A percentile compares a stretch with the other conserved stretches of the same genome.
These are phyloP conservation scores for Ditylenchus weischeri DNA, from an alignment of 2,888 invertebrate species.

Conservation along the genomic window DNA sequence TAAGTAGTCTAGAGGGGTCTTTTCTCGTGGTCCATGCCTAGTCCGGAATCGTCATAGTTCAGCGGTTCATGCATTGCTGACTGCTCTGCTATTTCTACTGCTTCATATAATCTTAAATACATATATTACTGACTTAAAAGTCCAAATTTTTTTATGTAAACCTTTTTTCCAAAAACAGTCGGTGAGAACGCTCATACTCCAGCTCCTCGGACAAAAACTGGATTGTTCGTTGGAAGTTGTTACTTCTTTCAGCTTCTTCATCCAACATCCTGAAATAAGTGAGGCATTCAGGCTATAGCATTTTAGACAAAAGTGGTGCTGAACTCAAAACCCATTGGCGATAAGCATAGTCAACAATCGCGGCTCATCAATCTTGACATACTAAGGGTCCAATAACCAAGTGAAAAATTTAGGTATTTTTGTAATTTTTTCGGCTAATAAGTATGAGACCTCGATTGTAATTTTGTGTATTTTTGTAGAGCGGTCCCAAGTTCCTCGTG, in stretches of 20 bases:
- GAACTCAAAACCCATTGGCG: too few relatives aligned
- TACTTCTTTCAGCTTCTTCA: slow-evolving; percentile 44
- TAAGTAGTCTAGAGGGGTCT: slow-evolving; percentile 31
- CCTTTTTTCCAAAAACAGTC: slow-evolving; percentile 23
- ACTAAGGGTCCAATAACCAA: too few relatives aligned
- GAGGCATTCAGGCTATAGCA: too few relatives aligned
- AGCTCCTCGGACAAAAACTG: slow-evolving; percentile 39
- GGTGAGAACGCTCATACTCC: slow-evolving; percentile 21
- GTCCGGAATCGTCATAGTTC: background rate
- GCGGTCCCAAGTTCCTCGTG: too few relatives aligned
- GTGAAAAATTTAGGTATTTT: too few relatives aligned
- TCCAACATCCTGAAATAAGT: slow-evolving; percentile 37
- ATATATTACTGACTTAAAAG: background rate
- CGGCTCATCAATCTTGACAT: too few relatives aligned
- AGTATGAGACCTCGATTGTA: too few relatives aligned
- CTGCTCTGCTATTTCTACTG: slow-evolving; percentile 10
- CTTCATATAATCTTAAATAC: slow-evolving; percentile 8
- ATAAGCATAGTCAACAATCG: too few relatives aligned
- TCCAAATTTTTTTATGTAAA: background rate
- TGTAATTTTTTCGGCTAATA: too few relatives aligned
- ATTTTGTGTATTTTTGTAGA: too few relatives aligned
- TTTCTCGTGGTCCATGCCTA: background rate
- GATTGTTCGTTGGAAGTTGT: slow-evolving; percentile 41
- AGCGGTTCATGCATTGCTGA: slow-evolving; percentile 5
- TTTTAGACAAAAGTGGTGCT: too few relatives aligned